phyloP scores from a whole-genome alignment of 2,888 invertebrate species.

The Sphinx pinastri region DNA sequence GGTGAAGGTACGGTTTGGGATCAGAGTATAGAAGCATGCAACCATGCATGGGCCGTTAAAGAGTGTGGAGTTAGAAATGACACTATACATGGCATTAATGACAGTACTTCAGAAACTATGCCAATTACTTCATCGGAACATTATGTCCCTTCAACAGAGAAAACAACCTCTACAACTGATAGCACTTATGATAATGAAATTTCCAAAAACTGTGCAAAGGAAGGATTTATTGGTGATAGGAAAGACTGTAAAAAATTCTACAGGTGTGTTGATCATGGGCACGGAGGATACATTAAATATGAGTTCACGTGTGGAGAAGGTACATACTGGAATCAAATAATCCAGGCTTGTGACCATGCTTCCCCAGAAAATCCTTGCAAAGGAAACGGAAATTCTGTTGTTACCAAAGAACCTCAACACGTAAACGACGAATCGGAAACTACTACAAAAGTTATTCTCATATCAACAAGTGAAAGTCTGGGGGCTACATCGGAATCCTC shows the following conservation, averaged over 20 bases:
- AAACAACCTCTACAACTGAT: neutral
- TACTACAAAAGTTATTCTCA: slow-evolving; percentile 31
- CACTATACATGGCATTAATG: slow-evolving; percentile 23
- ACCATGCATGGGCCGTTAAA: slow-evolving; percentile 84
- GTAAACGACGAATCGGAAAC: slow-evolving; percentile 37
- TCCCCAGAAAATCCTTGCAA: slow-evolving; percentile 20
- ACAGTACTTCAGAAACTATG: slow-evolving; percentile 24
- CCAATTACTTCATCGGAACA: neutral
- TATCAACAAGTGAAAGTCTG: slow-evolving; percentile 24
- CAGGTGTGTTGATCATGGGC: slow-evolving; percentile 86
- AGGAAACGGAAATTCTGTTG: slow-evolving; percentile 10
- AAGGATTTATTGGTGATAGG: slow-evolving; percentile 88
- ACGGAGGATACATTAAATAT: slow-evolving; percentile 85
- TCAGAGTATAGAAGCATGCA: slow-evolving; percentile 86
- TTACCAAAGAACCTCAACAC: slow-evolving; percentile 31
- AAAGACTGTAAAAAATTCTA: slow-evolving; percentile 89
- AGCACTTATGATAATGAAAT: neutral
- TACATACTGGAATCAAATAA: slow-evolving; percentile 84
- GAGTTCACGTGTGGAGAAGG: slow-evolving; percentile 89
- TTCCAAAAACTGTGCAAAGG: neutral
- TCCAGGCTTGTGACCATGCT: slow-evolving; percentile 26
- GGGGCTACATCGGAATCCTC: slow-evolving; percentile 3
- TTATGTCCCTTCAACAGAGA: neutral
- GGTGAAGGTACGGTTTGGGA: slow-evolving; percentile 92
- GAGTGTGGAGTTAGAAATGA: slow-evolving; percentile 51